Base-by-base conservation (phyloP, 1,140 invertebrate genomes). In the Brachystomella parvula region DNA sequence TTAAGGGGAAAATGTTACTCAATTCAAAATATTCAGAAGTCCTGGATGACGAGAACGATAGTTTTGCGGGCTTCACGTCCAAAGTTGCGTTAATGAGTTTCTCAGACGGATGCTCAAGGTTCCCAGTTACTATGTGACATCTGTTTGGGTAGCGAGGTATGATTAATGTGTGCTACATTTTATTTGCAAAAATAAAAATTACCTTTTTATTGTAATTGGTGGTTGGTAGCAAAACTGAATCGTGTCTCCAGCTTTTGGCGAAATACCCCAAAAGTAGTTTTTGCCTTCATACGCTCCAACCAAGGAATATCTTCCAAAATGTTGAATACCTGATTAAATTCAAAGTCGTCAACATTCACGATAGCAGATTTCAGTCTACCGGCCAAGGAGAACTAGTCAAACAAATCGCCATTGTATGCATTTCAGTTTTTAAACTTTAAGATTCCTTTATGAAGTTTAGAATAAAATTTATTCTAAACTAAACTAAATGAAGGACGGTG, bases 41-140 rank as follows among this genome's bases (percentile, higher is more conserved):
- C 35, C 19, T 39, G 35, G 35, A 6, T 39, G 6, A 9, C 6
- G 35, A 64, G 28, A 62, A 21, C 59, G 39, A n/a, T n/a, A n/a
- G n/a, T n/a, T n/a, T n/a, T 71, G 77, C 78, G 2, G 87, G 85
- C 53, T 89, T 77, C 17, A 94, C 83, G 82, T 96, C 91, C 26
- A 96, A 83, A 0, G 88, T 89, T 1, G 92, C 91, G 74, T 96
- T 92, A 74, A 89, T 89, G 76, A 96, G 89, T 71, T 88, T 87
- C 79, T 97, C 94, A 12, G 87, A 89, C 0, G 88, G 87, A 81
- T 96, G 92, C 74, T 96, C 91, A 2, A 85, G 84, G 79, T 96
- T 96, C 21, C 93, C 93, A 79, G 90, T 95, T 65, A 89, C 84
- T 76, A 98, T 92, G 67, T 89, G 81, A 79, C 86, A 95, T 69